Conservation (phyloP, 1,140 invertebrate species). For the Cheumatopsyche charites region DNA sequence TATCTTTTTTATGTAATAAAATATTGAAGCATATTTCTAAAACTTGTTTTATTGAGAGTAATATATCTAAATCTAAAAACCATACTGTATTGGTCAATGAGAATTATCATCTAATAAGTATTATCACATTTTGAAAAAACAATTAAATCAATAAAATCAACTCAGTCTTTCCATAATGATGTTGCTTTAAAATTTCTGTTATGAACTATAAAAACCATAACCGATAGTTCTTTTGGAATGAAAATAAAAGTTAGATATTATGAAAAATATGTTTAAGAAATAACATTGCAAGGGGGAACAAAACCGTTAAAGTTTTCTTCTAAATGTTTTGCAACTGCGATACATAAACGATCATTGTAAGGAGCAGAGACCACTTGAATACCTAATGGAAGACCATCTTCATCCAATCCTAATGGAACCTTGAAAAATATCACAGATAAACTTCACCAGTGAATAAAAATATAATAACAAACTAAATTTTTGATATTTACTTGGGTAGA, state of each 20-base stretch:
- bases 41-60: background rate
- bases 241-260: background rate
- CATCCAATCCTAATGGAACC: constrained; percentile 76
- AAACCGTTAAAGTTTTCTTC: constrained; percentile 85
- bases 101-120: too few relatives aligned
- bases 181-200: background rate
- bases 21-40: background rate
- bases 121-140: too few relatives aligned
- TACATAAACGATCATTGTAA: constrained; percentile 78
- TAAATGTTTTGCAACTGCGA: constrained; percentile 84
- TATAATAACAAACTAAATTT: constrained; percentile 5
- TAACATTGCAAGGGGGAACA: constrained; percentile 65
- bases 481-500: constrained; percentile 76
- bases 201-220: background rate
- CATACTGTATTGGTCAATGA: too few relatives aligned
- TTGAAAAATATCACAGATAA: constrained; percentile 56
- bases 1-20: background rate
- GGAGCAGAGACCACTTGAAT: constrained; percentile 81
- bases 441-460: background rate
- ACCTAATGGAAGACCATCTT: constrained; percentile 77
- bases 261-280: constrained; percentile 34
- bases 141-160: too few relatives aligned
- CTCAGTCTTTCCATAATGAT: background rate
- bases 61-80: background rate
- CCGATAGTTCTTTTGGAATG: background rate